Conservation (phyloP, 2,888 invertebrate species). For the Tenthredo distinguenda region DNA sequence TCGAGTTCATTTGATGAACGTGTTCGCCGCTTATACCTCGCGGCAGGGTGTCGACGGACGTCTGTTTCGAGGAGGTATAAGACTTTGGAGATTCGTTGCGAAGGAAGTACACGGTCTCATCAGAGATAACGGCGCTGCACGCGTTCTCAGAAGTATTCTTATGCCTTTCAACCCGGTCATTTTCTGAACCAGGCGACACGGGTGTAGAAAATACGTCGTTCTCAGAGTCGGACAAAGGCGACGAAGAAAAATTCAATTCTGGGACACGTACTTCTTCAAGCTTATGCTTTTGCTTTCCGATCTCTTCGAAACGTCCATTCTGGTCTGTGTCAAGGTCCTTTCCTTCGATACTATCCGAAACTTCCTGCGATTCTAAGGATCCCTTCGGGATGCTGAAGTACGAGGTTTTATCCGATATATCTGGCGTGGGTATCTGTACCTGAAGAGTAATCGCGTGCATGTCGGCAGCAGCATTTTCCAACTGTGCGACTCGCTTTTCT, state of each 20-base stretch:
- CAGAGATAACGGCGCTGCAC: conserved; percentile 9
- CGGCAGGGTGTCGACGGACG: conserved; percentile 15
- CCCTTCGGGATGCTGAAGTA: conserved; percentile 33
- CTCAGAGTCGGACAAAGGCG: conserved; percentile 53
- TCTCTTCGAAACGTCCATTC: not conserved
- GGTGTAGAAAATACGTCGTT: conserved; percentile 52
- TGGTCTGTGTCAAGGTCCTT: not conserved
- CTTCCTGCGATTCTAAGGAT: conserved; percentile 28
- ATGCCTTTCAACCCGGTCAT: not conserved
- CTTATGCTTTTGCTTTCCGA: not conserved
- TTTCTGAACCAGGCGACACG: not conserved
- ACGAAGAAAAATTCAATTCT: conserved; percentile 52
- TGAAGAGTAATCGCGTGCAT: conserved; percentile 21
- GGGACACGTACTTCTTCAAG: conserved; percentile 26
- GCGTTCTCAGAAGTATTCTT: conserved; percentile 18
- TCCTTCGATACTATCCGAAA: not conserved
- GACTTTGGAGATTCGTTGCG: conserved; percentile 31
- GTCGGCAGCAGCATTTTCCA: conserved; percentile 57
- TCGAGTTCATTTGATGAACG: conserved; percentile 26
- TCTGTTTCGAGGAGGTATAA: not conserved
- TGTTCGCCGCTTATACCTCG: conserved; percentile 24
- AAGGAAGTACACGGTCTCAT: conserved; percentile 18
- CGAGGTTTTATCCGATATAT: conserved; percentile 36
- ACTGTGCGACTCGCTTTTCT: conserved; percentile 60
- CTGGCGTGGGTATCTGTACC: conserved; percentile 6